Evolutionary conservation across 1,140 invertebrate species (phyloP), one percentile per base, ranked within the genome.

Genomic region (Cephus cinctus): DNA sequence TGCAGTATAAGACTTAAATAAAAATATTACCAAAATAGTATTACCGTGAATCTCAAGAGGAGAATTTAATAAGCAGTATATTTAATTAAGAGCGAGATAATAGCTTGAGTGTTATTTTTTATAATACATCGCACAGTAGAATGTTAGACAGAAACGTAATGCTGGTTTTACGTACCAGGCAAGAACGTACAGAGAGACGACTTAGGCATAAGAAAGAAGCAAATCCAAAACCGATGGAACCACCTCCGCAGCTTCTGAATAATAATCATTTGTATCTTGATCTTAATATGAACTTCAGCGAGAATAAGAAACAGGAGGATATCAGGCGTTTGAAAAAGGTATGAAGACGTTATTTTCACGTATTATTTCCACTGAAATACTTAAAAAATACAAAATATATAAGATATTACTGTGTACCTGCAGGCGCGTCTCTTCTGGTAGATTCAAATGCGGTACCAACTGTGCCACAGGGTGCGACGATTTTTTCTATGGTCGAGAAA

Each of bases 111-210:
- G n/a, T n/a, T n/a, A n/a, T n/a, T n/a, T n/a, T n/a, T n/a, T n/a
- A n/a, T n/a, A n/a, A n/a, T n/a, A n/a, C n/a, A n/a, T n/a, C n/a
- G 25, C n/a, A 6, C 25, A 27, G 6, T 15, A 40, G 48, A 22
- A 70, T 69, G 66, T 31, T 67, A 41, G 62, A 66, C 8, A 56
- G 65, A 25, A 63, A 62, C 18, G 50, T 67, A n/a, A 53, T 61
- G 42, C 31, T 64, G 11, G 67, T 70, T 9, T 48, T 66, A 5
- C 63, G 67, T 4, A 67, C 66, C 12, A 54, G 66, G 5, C 65
- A 61, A 6, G 61, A 67, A 3, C 57, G 67, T 8, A 69, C 64
- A 1, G 63, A 70, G 34, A 57, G 67, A 22, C 57, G 65, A 1
- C 39, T 65, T 41, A 65, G 59, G 38, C 64, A 68, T 31, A 65